phyloP scores from a whole-genome alignment of 2,797 vertebrate genomes.

The Sebastes kiyomatsui region DNA sequence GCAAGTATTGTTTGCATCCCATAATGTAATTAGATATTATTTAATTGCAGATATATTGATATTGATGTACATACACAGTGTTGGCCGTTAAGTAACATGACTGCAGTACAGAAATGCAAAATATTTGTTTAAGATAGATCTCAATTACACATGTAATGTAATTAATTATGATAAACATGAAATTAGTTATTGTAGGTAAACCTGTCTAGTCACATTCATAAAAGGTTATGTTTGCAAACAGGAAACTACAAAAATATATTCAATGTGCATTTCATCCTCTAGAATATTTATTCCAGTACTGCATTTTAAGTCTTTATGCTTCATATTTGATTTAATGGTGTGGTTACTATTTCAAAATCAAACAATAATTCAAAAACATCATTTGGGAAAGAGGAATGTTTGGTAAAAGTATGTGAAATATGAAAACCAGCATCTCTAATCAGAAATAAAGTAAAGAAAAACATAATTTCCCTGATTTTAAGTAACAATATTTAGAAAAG shows the following conservation, averaged over 20 bases:
- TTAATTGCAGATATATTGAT: not conserved
- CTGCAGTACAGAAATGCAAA: not conserved
- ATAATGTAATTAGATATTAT: not conserved
- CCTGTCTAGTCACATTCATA: not conserved
- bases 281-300: not conserved
- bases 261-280: not conserved
- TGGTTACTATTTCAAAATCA: not conserved
- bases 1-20: not conserved
- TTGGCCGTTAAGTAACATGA: not conserved
- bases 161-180: not conserved
- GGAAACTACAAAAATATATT: not conserved
- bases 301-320: not conserved
- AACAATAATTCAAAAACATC: not conserved
- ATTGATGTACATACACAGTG: not conserved
- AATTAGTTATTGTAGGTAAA: not conserved
- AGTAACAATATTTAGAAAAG: not conserved
- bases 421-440: not conserved
- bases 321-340: not conserved
- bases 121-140: not conserved
- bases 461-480: not conserved
- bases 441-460: not conserved
- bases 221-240: not conserved
- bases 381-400: not conserved
- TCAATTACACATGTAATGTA: accelerated
- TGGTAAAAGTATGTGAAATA: not conserved